A percentile compares a stretch with the other conserved stretches of the same genome.
These are phyloP conservation scores for Callionymus lyra DNA, from an alignment of 2,113 vertebrate genomes.

Conservation along the genomic window DNA sequence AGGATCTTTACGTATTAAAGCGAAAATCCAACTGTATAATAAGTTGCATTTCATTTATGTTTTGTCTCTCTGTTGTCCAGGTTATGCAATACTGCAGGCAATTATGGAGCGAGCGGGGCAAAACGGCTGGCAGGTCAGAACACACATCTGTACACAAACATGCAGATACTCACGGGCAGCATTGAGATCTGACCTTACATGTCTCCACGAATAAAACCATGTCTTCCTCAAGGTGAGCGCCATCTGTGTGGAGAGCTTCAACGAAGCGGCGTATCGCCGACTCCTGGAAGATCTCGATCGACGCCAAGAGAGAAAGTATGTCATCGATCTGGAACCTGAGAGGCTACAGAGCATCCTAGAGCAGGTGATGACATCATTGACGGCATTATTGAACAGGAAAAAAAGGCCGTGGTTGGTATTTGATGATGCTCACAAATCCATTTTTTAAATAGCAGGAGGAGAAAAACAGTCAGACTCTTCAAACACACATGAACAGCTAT, in stretches of 20 bases:
- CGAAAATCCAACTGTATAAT: constrained; percentile 7
- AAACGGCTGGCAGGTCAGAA: constrained; percentile 96
- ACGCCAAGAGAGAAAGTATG: constrained; percentile 94
- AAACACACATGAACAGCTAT: too few species aligned
- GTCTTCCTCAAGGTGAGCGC: constrained; percentile 78
- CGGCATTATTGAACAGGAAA: too few species aligned
- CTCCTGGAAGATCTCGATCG: constrained; percentile 94
- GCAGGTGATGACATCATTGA: constrained; percentile 74
- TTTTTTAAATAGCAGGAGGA: too few species aligned
- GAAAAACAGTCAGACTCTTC: too few species aligned
- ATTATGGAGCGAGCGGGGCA: constrained; percentile 99
- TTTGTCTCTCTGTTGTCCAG: constrained; percentile 62
- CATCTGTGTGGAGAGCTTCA: constrained; percentile 98
- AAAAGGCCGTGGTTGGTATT: too few species aligned
- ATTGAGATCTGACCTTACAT: constrained; percentile 1
- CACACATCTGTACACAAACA: constrained; percentile 22
- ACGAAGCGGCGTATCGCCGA: constrained; percentile 86
- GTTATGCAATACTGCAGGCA: constrained; percentile 97
- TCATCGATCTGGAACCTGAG: constrained; percentile 95
- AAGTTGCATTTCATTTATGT: background rate
- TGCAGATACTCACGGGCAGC: constrained; percentile 9
- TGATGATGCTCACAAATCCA: too few species aligned
- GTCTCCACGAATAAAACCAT: background rate
- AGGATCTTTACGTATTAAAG: background rate
- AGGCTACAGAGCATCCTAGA: constrained; percentile 93